Evolutionary conservation across 2,888 invertebrate genomes (phyloP), one percentile per base, ranked within the genome.

Genomic region (Hofmannophila pseudospretella): DNA sequence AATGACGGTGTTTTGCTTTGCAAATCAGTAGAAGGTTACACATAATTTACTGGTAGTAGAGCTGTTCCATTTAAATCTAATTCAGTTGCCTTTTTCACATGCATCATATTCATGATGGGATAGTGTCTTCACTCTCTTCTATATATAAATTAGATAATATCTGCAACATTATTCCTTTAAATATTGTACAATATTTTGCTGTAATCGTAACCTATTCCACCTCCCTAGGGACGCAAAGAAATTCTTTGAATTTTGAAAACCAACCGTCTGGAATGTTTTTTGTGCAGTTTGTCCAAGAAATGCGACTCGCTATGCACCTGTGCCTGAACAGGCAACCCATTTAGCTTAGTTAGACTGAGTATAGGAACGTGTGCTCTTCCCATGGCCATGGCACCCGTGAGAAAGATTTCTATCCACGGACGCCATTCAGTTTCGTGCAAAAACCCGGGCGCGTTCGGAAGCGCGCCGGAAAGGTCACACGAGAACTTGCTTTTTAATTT

Each of bases 371-470:
- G 54, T 58, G 65, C 58, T 56, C 61, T 79, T 82, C 81, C 80
- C 80, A 82, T 72, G 76, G 60, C 49, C 80, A 82, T 72, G 76
- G 60, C 49, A 48, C 36, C 60, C 82, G 84, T 84, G 85, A 73
- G 85, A 84, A 84, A 78, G 74, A 80, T 80, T 72, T 75, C 76
- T 79, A 78, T 79, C 77, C 75, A 49, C 56, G 46, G 49, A 55
- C 54, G 62, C 64, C 67, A 75, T 78, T 75, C 72, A 74, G 73
- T 76, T 77, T 74, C 67, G 72, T 68, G 67, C 71, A 77, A 81
- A 80, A 78, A 77, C 64, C 48, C 47, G 51, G n/a, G n/a, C 54
- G 57, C 59, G 61, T 71, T 77, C 64, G 67, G 68, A 72, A 75
- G 68, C 69, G 45, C 47, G 44, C 42, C 56, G 61, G 57, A 66